A percentile compares a stretch with the other conserved stretches of the same genome.
Evolutionary conservation across 2,888 invertebrate genomes (phyloP).

Genomic region (Sphaeridia pumilis): DNA sequence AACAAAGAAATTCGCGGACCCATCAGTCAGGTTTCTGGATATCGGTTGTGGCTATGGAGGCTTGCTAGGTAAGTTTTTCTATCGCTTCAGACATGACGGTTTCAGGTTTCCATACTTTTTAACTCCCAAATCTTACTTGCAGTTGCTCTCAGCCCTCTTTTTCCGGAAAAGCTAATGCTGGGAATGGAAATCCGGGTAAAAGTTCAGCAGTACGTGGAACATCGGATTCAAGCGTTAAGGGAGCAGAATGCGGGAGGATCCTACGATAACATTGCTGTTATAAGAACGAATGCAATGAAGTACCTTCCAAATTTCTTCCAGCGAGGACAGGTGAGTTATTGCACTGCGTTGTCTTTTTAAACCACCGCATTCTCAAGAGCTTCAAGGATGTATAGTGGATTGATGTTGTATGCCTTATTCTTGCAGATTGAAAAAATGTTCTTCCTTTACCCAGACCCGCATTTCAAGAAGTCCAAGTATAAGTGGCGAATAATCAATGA

Average conservation of each 20-base stretch:
- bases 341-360: neutral
- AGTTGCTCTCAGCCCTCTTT: conserved; percentile 61
- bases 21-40: conserved; percentile 77
- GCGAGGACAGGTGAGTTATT: conserved; percentile 66
- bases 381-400: too few relatives aligned
- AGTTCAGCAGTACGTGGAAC: conserved; percentile 95
- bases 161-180: conserved; percentile 73
- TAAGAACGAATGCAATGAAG: conserved; percentile 97
- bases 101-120: neutral
- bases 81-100: too few relatives aligned
- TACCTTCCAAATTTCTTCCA: conserved; percentile 93
- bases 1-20: conserved; percentile 35
- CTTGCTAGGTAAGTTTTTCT: conserved; percentile 57
- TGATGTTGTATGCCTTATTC: conserved; percentile 18
- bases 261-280: conserved; percentile 87
- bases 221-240: conserved; percentile 78
- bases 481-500: conserved; percentile 98
- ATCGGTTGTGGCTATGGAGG: conserved; percentile 99
- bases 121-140: conserved; percentile 1
- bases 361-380: neutral
- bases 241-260: conserved; percentile 53
- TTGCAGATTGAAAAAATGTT: conserved; percentile 89
- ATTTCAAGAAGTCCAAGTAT: conserved; percentile 97
- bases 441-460: conserved; percentile 97
- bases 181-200: conserved; percentile 98